phyloP scores from a whole-genome alignment of 2,113 vertebrate genomes.

The Sciurus niger region DNA sequence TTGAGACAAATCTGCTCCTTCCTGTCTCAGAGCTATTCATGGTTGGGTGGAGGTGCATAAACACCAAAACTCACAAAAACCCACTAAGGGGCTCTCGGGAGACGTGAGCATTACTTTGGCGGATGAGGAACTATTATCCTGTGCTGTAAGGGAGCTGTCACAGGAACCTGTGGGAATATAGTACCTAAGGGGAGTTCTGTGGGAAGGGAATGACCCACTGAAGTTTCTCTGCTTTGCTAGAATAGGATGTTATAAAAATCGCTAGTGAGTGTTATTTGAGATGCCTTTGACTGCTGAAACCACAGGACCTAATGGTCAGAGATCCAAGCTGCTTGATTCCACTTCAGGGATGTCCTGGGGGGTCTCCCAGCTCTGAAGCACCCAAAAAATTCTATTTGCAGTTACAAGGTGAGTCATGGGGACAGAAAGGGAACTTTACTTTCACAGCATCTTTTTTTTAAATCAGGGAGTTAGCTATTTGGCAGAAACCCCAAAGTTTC shows the following conservation, averaged over 20 bases:
- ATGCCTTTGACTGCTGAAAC: background rate
- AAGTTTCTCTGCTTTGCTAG: too few species aligned
- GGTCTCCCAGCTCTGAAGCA: background rate
- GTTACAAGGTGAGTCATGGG: background rate
- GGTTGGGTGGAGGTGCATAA: background rate
- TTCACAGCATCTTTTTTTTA: too few species aligned
- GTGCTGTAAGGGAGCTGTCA: background rate
- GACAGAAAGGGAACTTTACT: too few species aligned
- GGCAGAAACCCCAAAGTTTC: background rate
- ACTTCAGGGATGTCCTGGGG: background rate
- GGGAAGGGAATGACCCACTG: too few species aligned
- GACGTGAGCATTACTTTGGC: background rate
- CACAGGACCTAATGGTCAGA: too few species aligned
- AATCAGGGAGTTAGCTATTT: background rate
- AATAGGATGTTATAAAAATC: background rate
- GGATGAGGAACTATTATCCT: background rate
- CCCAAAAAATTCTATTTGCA: background rate
- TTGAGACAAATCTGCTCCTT: background rate
- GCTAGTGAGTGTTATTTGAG: background rate
- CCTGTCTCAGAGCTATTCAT: background rate
- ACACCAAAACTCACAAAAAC: too few species aligned
- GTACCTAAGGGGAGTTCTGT: too few species aligned
- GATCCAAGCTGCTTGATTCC: background rate
- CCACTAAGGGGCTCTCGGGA: background rate
- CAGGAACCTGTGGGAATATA: rapidly evolving